Conservation (phyloP, 92 coral and sea anemone species). For the Palythoa grandis region DNA sequence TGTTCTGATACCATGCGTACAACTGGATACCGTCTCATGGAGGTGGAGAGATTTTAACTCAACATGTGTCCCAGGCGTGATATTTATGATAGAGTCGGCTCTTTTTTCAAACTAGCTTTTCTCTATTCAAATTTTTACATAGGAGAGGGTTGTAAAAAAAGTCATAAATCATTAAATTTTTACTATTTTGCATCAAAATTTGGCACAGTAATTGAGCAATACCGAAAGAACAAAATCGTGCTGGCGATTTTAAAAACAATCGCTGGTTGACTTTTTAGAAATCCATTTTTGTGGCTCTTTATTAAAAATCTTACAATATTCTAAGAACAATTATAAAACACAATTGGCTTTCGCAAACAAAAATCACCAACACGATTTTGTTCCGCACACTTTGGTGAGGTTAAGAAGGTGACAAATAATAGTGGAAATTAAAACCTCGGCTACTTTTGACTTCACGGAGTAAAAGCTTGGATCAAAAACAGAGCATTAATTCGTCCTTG, state of each 20-base stretch:
- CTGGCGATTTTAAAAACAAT: neutral
- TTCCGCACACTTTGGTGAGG: too few species aligned
- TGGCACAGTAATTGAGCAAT: too few species aligned
- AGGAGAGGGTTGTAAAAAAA: neutral
- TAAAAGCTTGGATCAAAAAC: too few species aligned
- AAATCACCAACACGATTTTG: too few species aligned
- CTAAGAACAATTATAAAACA: too few species aligned
- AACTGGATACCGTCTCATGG: conserved; percentile 14
- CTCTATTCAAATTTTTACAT: neutral
- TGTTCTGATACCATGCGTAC: neutral
- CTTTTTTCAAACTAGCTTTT: neutral
- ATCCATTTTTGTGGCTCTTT: neutral
- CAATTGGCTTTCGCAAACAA: too few species aligned
- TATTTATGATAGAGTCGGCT: neutral
- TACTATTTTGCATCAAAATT: neutral
- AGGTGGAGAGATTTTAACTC: neutral
- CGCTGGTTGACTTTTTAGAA: neutral
- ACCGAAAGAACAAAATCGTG: too few species aligned
- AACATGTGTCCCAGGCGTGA: neutral
- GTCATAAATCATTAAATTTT: conserved; percentile 3
- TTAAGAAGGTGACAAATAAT: too few species aligned
- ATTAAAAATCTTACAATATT: conserved; percentile 5
- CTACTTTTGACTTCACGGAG: too few species aligned
- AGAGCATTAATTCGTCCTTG: neutral
- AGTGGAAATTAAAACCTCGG: too few species aligned